These are phyloP conservation scores for Cydia pomonella DNA, from an alignment of 1,140 invertebrate species.

Conservation along the genomic window DNA sequence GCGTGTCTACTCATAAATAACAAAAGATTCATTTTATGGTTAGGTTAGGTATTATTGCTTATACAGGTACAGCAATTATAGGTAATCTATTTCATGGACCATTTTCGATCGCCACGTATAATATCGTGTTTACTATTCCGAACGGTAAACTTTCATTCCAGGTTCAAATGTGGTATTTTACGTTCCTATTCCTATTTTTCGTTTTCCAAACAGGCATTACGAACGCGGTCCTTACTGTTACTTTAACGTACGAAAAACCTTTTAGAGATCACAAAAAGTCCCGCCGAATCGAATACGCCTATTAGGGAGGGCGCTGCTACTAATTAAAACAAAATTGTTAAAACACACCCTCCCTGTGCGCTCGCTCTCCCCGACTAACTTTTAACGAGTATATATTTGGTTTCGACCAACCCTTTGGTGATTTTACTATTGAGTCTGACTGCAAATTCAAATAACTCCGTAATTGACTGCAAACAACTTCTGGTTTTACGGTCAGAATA, in stretches of 20 bases:
- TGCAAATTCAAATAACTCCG: slow-evolving; percentile 80
- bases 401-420: slow-evolving; percentile 78
- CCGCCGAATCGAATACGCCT: slow-evolving; percentile 65
- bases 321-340: slow-evolving; percentile 81
- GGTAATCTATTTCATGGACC: neutral
- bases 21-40: neutral
- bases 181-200: slow-evolving; percentile 10
- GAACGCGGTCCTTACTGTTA: neutral
- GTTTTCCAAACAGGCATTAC: neutral
- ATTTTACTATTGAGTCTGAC: slow-evolving; percentile 77
- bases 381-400: slow-evolving; percentile 80
- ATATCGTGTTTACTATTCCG: neutral
- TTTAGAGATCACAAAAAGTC: slow-evolving; percentile 50
- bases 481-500: slow-evolving; percentile 65
- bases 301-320: slow-evolving; percentile 66
- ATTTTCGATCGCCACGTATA: neutral
- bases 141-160: neutral
- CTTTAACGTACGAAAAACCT: slow-evolving; percentile 29
- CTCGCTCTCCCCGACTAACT: slow-evolving; percentile 69
- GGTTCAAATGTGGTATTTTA: neutral
- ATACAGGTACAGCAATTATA: neutral
- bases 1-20: neutral
- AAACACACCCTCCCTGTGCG: slow-evolving; percentile 63
- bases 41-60: neutral
- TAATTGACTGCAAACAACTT: slow-evolving; percentile 79